These are phyloP conservation scores for Centropristis striata DNA, from an alignment of 2,113 vertebrate species.

Conservation along the genomic window DNA sequence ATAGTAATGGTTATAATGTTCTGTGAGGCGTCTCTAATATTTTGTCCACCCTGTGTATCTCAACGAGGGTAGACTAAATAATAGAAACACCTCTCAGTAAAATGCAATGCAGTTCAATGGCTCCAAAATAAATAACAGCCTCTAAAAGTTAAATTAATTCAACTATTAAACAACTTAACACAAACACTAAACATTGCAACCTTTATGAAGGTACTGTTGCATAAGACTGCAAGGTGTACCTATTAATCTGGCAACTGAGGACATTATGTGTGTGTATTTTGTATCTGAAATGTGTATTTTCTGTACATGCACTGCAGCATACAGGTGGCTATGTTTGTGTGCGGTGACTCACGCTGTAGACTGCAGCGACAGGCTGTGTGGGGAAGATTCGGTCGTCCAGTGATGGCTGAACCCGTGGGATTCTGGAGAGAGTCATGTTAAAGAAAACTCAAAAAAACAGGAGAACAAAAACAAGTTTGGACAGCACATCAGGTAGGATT, in stretches of 20 bases:
- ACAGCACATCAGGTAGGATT: background rate
- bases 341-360: conserved; percentile 85
- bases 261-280: background rate
- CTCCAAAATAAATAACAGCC: background rate
- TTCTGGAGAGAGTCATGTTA: conserved; percentile 78
- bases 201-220: background rate
- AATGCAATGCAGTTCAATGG: background rate
- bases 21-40: background rate
- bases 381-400: conserved; percentile 87
- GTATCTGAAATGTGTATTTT: conserved; percentile 6
- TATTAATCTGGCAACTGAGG: conserved; percentile 1
- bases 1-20: background rate
- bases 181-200: background rate
- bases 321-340: conserved; percentile 31
- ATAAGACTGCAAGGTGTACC: background rate
- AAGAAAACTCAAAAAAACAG: conserved; percentile 66
- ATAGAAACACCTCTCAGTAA: background rate
- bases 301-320: conserved; percentile 15
- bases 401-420: conserved; percentile 81
- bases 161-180: background rate
- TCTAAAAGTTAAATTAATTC: conserved; percentile 2
- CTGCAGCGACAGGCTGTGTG: conserved; percentile 83
- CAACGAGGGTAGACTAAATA: background rate
- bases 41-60: background rate
- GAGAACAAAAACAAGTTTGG: conserved; percentile 36